phyloP scores from a whole-genome alignment of 1,140 invertebrate genomes.

The Drosophila repleta region DNA sequence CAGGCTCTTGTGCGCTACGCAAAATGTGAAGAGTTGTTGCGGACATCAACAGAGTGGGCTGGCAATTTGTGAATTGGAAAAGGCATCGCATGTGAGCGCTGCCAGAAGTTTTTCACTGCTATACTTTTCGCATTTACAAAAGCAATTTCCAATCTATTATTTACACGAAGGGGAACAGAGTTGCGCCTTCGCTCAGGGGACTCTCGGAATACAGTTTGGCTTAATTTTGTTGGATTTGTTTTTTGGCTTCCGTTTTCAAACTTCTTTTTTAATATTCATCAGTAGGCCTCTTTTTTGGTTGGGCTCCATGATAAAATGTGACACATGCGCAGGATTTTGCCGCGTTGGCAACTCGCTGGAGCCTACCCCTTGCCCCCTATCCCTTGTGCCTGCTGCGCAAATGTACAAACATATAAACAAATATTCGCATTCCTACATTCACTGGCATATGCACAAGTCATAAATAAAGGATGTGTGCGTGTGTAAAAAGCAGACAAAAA shows the following conservation, averaged over 20 bases:
- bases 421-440: conserved; percentile 15
- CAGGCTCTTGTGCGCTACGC: conserved; percentile 33
- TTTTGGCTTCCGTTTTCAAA: conserved; percentile 47
- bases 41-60: neutral
- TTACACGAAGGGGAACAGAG: conserved; percentile 18
- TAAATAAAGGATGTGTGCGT: conserved; percentile 72
- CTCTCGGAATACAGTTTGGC: conserved; percentile 4
- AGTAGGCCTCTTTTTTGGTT: conserved; percentile 30
- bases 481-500: conserved; percentile 63
- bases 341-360: conserved; percentile 61
- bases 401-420: conserved; percentile 5
- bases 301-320: conserved; percentile 65
- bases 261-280: conserved; percentile 77
- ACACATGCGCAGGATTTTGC: conserved; percentile 78
- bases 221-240: conserved; percentile 12
- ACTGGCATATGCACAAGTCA: conserved; percentile 59
- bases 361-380: neutral
- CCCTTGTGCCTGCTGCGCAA: no score
- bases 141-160: neutral
- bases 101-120: neutral
- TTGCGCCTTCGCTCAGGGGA: conserved; percentile 26
- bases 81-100: neutral
- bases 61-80: neutral
- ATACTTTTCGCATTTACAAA: neutral
- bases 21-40: conserved; percentile 24